Conservation (phyloP, 2,888 invertebrate genomes). For the Slavum lentiscoides region DNA sequence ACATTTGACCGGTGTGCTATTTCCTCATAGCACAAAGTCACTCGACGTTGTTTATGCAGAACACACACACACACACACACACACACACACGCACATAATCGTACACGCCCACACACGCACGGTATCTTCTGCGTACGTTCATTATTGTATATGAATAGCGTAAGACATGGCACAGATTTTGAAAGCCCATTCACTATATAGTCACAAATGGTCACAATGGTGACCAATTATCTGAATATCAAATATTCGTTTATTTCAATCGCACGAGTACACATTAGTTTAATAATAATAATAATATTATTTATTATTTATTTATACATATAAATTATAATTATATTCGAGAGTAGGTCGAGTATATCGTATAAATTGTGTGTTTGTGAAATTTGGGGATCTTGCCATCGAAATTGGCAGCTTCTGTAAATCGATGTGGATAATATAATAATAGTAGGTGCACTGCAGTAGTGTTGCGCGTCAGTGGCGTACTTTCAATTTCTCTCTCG, state of each 20-base stretch:
- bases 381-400: not conserved
- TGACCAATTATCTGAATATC: conserved; percentile 16
- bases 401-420: conserved; percentile 3
- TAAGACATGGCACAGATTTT: not conserved
- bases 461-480: too few relatives aligned
- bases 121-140: not conserved
- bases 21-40: not conserved
- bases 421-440: conserved; percentile 1
- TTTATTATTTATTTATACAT: too few relatives aligned
- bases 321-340: too few relatives aligned
- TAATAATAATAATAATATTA: not conserved
- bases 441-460: not conserved
- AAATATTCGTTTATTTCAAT: not conserved
- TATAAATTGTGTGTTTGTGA: not conserved
- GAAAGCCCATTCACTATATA: not conserved
- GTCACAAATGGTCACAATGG: too few relatives aligned
- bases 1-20: not conserved
- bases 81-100: not conserved
- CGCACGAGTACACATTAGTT: not conserved
- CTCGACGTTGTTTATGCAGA: not conserved
- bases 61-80: not conserved
- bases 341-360: too few relatives aligned
- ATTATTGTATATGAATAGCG: not conserved
- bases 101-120: too few relatives aligned
- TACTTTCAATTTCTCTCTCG: too few relatives aligned